Evolutionary conservation across 1,140 invertebrate species (phyloP).

Genomic region (Polyergus mexicanus): DNA sequence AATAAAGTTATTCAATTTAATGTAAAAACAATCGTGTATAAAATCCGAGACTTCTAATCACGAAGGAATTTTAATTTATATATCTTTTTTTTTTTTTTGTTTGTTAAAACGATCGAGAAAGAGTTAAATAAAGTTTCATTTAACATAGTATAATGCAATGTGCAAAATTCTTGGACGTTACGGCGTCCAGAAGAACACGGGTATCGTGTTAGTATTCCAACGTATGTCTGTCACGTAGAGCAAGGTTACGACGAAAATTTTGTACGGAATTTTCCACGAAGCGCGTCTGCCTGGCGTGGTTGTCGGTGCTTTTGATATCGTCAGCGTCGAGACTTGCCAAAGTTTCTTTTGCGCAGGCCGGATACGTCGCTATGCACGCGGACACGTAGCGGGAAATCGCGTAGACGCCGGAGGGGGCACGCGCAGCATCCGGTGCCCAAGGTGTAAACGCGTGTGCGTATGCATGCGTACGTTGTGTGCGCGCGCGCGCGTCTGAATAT

Average conservation of each 20-base stretch:
- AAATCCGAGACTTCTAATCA: not conserved
- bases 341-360: conserved; percentile 67
- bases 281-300: conserved; percentile 15
- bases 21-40: not conserved
- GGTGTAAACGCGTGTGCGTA: conserved; percentile 49
- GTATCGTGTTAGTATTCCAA: conserved; percentile 3
- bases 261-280: conserved; percentile 52
- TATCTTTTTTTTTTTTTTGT: no score
- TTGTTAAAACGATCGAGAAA: no score
- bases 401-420: conserved; percentile 73
- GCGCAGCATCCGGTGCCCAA: conserved; percentile 78
- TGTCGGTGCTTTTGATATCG: conserved; percentile 71
- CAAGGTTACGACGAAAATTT: conserved; percentile 59
- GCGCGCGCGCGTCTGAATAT: conserved; percentile 32
- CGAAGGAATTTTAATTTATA: not conserved
- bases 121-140: no score
- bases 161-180: not conserved
- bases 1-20: not conserved
- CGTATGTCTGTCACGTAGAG: conserved; percentile 55
- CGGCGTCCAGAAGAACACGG: not conserved
- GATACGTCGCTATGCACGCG: conserved; percentile 70
- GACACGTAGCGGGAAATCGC: conserved; percentile 80
- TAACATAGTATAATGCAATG: not conserved
- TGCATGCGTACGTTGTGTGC: not conserved
- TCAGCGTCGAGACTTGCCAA: conserved; percentile 58